These are phyloP conservation scores for Poecilia wingei DNA, from an alignment of 2,797 vertebrate genomes.

Conservation along the genomic window DNA sequence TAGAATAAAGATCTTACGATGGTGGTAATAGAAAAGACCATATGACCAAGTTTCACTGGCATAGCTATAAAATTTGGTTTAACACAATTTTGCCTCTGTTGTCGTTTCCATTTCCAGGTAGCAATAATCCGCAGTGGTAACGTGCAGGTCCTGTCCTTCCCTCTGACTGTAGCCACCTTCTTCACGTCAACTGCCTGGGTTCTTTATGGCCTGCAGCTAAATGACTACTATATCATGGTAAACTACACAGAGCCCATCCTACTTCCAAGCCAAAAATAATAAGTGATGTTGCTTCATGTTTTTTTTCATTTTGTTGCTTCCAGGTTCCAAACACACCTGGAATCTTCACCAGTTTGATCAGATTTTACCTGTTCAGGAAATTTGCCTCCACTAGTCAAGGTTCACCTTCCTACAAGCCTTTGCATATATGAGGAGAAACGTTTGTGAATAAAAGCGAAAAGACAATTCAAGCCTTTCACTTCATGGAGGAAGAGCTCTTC, in stretches of 20 bases:
- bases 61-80: neutral
- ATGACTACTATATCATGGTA: conserved; percentile 89
- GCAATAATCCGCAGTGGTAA: conserved; percentile 85
- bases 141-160: conserved; percentile 88
- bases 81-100: neutral
- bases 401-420: conserved; percentile 72
- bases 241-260: conserved; percentile 19
- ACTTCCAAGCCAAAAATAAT: neutral
- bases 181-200: conserved; percentile 92
- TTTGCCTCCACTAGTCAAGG: conserved; percentile 69
- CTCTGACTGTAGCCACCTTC: conserved; percentile 89
- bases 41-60: neutral
- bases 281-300: neutral
- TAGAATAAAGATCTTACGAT: neutral
- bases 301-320: neutral
- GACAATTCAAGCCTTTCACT: conserved; percentile 7
- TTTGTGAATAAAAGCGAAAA: neutral
- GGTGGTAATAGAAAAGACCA: neutral
- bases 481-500: neutral
- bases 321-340: conserved; percentile 93
- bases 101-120: conserved; percentile 75
- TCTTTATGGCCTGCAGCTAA: conserved; percentile 86
- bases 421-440: conserved; percentile 78
- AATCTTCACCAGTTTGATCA: conserved; percentile 87
- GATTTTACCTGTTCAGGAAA: conserved; percentile 90